phyloP scores from a whole-genome alignment of 2,113 vertebrate genomes.

The Ovis canadensis region DNA sequence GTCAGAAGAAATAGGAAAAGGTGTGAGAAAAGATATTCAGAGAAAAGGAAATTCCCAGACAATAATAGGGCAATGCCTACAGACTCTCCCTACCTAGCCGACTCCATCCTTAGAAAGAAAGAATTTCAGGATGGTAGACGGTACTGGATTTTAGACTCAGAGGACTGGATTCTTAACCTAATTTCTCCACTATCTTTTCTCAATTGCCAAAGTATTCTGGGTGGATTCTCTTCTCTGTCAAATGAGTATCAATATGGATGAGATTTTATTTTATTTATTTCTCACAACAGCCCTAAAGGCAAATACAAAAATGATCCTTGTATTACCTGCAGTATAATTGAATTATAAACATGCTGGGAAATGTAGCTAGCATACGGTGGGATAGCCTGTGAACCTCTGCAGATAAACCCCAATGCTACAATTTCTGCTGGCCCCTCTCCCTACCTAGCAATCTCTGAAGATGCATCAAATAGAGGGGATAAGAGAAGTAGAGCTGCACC shows the following conservation, averaged over 20 bases:
- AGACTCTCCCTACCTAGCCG: neutral
- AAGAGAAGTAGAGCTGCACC: neutral
- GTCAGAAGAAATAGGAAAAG: neutral
- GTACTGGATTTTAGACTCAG: neutral
- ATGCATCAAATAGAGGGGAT: fast-evolving
- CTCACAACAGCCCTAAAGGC: neutral
- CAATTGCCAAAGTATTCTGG: neutral
- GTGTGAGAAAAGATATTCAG: neutral
- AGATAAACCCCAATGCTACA: neutral
- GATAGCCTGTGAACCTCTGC: neutral
- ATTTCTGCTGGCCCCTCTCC: fast-evolving
- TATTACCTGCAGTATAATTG: fast-evolving
- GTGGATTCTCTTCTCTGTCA: neutral
- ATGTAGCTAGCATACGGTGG: fast-evolving
- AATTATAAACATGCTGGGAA: neutral
- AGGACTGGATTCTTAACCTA: neutral
- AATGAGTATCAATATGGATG: no score
- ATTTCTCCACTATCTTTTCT: neutral
- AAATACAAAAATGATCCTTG: neutral
- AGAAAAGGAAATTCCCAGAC: neutral
- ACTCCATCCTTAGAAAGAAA: neutral
- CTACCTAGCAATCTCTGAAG: neutral
- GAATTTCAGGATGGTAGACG: neutral
- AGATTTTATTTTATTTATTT: neutral
- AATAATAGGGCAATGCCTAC: neutral